Percentiles rank a stretch among this genome's conserved stretches.
phyloP scores from a whole-genome alignment of 2,888 invertebrate species.

The Orgyia antiqua region DNA sequence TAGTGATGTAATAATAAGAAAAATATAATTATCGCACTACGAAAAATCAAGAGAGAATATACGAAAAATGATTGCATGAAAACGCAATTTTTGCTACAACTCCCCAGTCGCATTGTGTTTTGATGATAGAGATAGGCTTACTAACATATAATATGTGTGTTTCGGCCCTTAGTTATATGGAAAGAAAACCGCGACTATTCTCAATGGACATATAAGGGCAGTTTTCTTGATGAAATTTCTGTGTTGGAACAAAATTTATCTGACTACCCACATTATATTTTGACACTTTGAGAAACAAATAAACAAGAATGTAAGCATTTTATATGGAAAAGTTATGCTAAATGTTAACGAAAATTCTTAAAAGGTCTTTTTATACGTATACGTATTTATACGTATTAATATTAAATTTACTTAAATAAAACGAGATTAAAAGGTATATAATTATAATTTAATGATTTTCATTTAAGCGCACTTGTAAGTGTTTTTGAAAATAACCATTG shows the following conservation, averaged over 20 bases:
- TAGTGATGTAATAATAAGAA: too few species aligned
- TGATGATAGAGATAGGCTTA: conserved; percentile 1
- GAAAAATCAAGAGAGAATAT: background rate
- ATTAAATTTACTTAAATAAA: too few species aligned
- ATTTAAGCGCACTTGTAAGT: too few species aligned
- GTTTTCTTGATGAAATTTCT: conserved; percentile 13
- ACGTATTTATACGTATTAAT: too few species aligned
- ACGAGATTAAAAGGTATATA: too few species aligned
- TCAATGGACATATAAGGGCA: conserved; percentile 10
- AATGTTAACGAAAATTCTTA: too few species aligned
- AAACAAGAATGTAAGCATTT: too few species aligned
- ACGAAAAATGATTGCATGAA: conserved; percentile 3
- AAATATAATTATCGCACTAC: background rate
- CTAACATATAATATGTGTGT: conserved; percentile 6
- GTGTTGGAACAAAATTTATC: conserved; percentile 10
- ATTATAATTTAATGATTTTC: too few species aligned
- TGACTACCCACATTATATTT: conserved; percentile 4
- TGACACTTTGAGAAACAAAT: conserved; percentile 3
- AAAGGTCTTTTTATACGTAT: too few species aligned
- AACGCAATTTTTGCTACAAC: conserved; percentile 12
- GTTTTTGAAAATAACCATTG: too few species aligned
- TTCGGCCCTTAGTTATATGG: conserved; percentile 8
- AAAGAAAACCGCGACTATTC: conserved; percentile 6
- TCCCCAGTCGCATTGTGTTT: conserved; percentile 13
- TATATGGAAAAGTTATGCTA: background rate